phyloP scores from a whole-genome alignment of 2,888 invertebrate species.

The Rotaria socialis region DNA sequence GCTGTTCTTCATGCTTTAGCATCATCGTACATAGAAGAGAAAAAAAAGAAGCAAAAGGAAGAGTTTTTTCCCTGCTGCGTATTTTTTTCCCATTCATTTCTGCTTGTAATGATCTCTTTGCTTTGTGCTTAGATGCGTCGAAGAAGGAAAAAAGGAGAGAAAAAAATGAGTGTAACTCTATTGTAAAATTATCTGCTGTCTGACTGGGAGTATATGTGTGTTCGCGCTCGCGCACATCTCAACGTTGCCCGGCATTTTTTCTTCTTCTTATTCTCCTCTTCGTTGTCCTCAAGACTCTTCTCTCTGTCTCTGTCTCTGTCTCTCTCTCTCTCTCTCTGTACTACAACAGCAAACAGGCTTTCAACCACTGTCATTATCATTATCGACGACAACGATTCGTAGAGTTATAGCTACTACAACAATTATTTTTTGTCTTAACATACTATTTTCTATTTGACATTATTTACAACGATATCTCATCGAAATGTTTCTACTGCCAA shows the following conservation, averaged over 20 bases:
- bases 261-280: background rate
- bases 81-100: background rate
- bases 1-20: background rate
- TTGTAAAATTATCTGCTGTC: constrained; percentile 25
- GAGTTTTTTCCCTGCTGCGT: background rate
- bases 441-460: background rate
- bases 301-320: background rate
- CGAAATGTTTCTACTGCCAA: background rate
- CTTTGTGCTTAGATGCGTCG: background rate
- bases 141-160: background rate
- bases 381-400: constrained; percentile 25
- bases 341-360: background rate
- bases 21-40: background rate
- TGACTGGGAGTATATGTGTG: background rate
- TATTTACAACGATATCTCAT: background rate
- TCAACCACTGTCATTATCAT: constrained; percentile 21
- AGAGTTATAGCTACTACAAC: background rate
- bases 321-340: background rate
- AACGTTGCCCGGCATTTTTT: constrained; percentile 14
- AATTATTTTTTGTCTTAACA: background rate
- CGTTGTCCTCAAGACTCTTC: background rate
- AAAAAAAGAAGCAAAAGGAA: background rate
- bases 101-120: background rate
- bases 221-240: constrained; percentile 23
- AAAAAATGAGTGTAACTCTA: constrained; percentile 18